Evolutionary conservation across 1,140 invertebrate genomes (phyloP).

Genomic region (Proctacanthus coquilletti): DNA sequence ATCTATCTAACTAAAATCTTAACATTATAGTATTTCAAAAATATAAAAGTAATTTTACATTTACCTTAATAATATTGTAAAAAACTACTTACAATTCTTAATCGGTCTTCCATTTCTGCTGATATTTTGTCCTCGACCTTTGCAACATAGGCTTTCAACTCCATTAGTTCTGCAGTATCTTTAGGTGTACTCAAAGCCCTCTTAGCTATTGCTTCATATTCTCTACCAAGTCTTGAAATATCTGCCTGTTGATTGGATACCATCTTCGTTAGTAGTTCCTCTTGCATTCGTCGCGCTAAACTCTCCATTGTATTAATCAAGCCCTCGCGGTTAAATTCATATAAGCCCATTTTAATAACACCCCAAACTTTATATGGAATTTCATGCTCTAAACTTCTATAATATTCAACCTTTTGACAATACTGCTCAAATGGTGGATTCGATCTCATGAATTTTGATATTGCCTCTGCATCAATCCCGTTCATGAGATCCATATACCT

Average conservation of each 20-base stretch:
- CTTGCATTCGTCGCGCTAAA: constrained; percentile 50
- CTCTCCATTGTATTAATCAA: constrained; percentile 57
- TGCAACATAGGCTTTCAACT: constrained; percentile 59
- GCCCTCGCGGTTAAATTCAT: constrained; percentile 66
- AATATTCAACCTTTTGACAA: constrained; percentile 44
- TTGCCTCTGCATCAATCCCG: constrained; percentile 42
- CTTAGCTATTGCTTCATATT: constrained; percentile 69
- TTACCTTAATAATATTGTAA: no score
- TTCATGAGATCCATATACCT: constrained; percentile 67
- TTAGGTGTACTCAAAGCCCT: constrained; percentile 60
- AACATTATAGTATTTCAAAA: no score
- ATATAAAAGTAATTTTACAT: no score
- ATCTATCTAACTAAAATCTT: no score
- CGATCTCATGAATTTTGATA: constrained; percentile 50
- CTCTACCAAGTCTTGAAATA: constrained; percentile 57
- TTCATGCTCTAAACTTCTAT: constrained; percentile 42
- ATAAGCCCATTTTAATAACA: constrained; percentile 63
- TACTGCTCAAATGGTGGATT: constrained; percentile 53
- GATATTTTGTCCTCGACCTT: constrained; percentile 51
- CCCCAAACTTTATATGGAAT: constrained; percentile 48
- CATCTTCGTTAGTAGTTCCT: constrained; percentile 56
- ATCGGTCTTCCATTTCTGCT: constrained; percentile 55
- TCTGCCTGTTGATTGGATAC: constrained; percentile 59
- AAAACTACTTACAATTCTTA: constrained; percentile 42
- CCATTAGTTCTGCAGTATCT: constrained; percentile 74